These are phyloP conservation scores for Indicator indicator DNA, from an alignment of 2,113 vertebrate species.

Conservation along the genomic window DNA sequence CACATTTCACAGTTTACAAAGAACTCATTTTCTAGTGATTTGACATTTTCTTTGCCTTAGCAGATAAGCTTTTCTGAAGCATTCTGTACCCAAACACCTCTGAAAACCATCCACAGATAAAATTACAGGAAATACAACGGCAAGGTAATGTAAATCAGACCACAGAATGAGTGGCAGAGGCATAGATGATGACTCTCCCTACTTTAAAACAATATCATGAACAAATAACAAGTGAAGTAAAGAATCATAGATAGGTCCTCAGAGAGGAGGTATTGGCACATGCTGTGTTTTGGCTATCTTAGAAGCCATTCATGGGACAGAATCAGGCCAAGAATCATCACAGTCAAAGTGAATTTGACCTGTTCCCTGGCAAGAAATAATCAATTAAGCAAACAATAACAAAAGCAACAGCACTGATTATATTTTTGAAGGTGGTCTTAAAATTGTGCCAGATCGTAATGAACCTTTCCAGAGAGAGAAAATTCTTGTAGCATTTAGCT, in stretches of 20 bases:
- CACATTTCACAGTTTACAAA: conserved; percentile 6
- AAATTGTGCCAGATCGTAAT: neutral
- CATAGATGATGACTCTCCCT: neutral
- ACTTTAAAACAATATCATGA: neutral
- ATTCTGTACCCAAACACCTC: conserved; percentile 32
- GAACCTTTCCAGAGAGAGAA: neutral
- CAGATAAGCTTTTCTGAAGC: conserved; percentile 2
- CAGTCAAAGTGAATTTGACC: neutral
- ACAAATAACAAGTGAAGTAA: neutral
- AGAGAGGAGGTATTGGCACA: neutral
- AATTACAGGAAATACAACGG: conserved; percentile 38
- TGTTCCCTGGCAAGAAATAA: neutral
- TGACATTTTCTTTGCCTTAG: conserved; percentile 39
- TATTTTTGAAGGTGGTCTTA: neutral
- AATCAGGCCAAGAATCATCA: neutral
- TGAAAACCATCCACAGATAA: conserved; percentile 27
- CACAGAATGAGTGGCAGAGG: neutral
- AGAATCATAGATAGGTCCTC: neutral
- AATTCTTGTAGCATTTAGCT: neutral
- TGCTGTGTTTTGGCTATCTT: neutral
- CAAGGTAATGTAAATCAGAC: conserved; percentile 24
- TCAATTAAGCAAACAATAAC: neutral
- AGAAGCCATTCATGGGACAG: neutral
- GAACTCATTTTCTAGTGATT: conserved; percentile 53
- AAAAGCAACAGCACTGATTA: neutral